Evolutionary conservation across 2,888 invertebrate genomes (phyloP), one percentile per base, ranked within the genome.

Genomic region (Sphaeridia pumilis): DNA sequence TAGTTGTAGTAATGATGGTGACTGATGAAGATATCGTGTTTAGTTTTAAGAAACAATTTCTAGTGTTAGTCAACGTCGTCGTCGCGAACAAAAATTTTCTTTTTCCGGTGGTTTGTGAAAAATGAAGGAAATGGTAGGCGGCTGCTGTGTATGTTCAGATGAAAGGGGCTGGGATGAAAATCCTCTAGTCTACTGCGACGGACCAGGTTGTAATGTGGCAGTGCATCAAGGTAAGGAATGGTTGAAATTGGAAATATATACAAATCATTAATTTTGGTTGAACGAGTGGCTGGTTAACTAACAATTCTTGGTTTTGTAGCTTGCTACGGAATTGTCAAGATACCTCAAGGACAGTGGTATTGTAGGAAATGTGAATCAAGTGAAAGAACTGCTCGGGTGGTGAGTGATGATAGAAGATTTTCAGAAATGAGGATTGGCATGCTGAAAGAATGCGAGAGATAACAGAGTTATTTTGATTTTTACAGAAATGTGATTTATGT

Each of bases 121-220:
- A 3, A 50, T 50, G 49, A 50, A 50, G 53, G 53, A 51, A 26
- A 55, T 55, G 55, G 52, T 56, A 2, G 56, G 56, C 14, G 56
- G 56, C 24, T 56, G 56, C 46, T 56, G 56, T 51, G 53, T 56
- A 17, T 56, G 53, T 44, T 47, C 50, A 2, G 53, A 77, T 65
- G 76, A 77, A 67, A 85, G 90, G 75, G 97, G 97, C 72, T 97
- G 93, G 93, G 83, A 89, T 65, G 95, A 97, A 76, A 97, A 97
- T 81, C 95, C 95, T 70, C 81, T 97, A 71, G 97, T 97, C 69
- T 97, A 97, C 73, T 97, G 97, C 74, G 97, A 97, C 77, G 97
- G 97, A 68, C 86, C 87, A 73, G 89, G 89, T n/a, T 55, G 55
- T 24, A 48, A 27, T 38, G 55, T 55, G 21, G 55, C 55, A 25